phyloP scores from a whole-genome alignment of 2,888 invertebrate species.

The Hymenopus coronatus region DNA sequence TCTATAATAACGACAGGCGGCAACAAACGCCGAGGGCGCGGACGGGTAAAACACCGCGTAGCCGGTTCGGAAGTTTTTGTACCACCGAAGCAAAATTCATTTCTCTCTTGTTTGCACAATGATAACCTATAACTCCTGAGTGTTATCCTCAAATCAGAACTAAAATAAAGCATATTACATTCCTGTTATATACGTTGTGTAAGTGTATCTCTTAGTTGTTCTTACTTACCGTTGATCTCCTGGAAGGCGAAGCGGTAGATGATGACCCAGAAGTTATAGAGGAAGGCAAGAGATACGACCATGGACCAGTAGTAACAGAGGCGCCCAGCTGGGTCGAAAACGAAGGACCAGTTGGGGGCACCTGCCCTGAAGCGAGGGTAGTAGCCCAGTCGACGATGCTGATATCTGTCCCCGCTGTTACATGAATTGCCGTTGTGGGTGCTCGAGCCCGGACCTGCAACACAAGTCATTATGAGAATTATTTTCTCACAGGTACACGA shows the following conservation, averaged over 20 bases:
- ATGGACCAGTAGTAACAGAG: slow-evolving; percentile 97
- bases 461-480: neutral
- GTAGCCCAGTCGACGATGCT: slow-evolving; percentile 42
- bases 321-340: slow-evolving; percentile 96
- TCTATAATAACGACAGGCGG: too few species aligned
- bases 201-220: too few species aligned
- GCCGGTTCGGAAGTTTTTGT: too few species aligned
- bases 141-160: too few species aligned
- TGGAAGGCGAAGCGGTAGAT: slow-evolving; percentile 98
- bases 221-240: slow-evolving; percentile 87
- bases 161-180: too few species aligned
- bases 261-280: slow-evolving; percentile 97
- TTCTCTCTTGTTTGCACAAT: too few species aligned
- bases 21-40: too few species aligned
- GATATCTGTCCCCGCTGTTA: slow-evolving; percentile 24
- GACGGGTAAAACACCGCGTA: too few species aligned
- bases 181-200: too few species aligned
- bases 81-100: too few species aligned
- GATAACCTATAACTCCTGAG: too few species aligned
- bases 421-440: slow-evolving; percentile 29
- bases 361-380: slow-evolving; percentile 64
- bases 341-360: slow-evolving; percentile 85
- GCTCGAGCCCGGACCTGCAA: slow-evolving; percentile 6
- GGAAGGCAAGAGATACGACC: slow-evolving; percentile 92
- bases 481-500: too few species aligned